Percentiles rank a stretch among this genome's conserved stretches.
phyloP scores from a whole-genome alignment of 2,888 invertebrate species.

The Macrophya alboannulata region DNA sequence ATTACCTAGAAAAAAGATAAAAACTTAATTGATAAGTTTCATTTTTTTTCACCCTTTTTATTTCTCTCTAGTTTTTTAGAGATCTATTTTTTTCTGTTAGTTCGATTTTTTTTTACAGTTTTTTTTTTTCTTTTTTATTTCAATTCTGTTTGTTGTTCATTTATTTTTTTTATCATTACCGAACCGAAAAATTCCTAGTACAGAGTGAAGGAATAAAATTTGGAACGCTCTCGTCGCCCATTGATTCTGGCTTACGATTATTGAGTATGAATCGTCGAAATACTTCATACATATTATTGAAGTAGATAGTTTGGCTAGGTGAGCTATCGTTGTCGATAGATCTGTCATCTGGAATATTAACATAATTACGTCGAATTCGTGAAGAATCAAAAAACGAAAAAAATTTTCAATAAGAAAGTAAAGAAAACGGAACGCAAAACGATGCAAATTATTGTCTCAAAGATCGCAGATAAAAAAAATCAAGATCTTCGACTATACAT shows the following conservation, averaged over 20 bases:
- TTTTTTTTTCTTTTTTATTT: not conserved
- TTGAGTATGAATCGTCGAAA: constrained; percentile 68
- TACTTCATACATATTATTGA: constrained; percentile 73
- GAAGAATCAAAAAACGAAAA: not conserved
- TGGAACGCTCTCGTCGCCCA: constrained; percentile 76
- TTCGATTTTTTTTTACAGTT: not conserved
- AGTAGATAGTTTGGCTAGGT: constrained; percentile 72
- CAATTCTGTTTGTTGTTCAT: not conserved
- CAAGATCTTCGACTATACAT: not conserved
- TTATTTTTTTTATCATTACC: constrained; percentile 67
- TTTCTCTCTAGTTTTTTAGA: not conserved
- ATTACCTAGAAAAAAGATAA: constrained; percentile 62
- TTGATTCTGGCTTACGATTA: constrained; percentile 65
- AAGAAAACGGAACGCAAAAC: not conserved
- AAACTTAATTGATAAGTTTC: not conserved
- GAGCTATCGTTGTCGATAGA: constrained; percentile 73
- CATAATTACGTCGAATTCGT: not conserved
- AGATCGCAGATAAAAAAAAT: too few species aligned
- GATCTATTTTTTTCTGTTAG: too few species aligned
- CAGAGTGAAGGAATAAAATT: constrained; percentile 74
- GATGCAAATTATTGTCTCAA: not conserved
- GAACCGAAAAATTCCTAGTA: constrained; percentile 75
- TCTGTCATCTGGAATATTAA: constrained; percentile 70
- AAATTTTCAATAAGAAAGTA: not conserved
- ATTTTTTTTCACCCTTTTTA: not conserved